phyloP scores from a whole-genome alignment of 37 sponge, comb jelly and placozoan genomes.

The Hexactinellida sp. region DNA sequence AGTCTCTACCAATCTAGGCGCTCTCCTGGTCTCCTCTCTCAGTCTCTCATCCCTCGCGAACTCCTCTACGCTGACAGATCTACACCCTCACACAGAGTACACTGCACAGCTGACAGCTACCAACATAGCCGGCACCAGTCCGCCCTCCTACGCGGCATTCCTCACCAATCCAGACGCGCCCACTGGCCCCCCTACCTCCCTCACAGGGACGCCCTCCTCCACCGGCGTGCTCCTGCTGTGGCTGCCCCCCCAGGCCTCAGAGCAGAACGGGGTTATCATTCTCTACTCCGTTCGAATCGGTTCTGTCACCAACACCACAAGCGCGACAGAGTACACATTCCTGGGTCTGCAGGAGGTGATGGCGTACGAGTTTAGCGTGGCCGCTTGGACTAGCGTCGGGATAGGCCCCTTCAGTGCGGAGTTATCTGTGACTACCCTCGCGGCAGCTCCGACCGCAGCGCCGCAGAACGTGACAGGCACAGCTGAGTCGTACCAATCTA shows the following conservation, averaged over 20 bases:
- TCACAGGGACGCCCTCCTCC: neutral
- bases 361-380: neutral
- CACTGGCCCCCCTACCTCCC: neutral
- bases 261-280: neutral
- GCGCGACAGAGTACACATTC: neutral
- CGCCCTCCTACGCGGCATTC: neutral
- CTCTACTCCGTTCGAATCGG: neutral
- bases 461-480: neutral
- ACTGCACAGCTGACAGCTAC: neutral
- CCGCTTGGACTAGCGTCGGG: neutral
- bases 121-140: neutral
- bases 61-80: neutral
- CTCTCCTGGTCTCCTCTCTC: neutral
- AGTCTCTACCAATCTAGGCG: neutral
- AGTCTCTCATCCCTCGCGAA: neutral
- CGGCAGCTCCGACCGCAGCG: neutral
- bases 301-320: neutral
- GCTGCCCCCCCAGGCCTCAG: neutral
- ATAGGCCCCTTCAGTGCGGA: neutral
- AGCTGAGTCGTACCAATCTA: neutral
- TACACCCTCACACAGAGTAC: neutral
- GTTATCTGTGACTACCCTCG: neutral
- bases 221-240: neutral
- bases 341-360: neutral
- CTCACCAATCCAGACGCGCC: neutral